These are phyloP conservation scores for Astyanax mexicanus DNA, from an alignment of 2,797 vertebrate genomes.

Conservation along the genomic window DNA sequence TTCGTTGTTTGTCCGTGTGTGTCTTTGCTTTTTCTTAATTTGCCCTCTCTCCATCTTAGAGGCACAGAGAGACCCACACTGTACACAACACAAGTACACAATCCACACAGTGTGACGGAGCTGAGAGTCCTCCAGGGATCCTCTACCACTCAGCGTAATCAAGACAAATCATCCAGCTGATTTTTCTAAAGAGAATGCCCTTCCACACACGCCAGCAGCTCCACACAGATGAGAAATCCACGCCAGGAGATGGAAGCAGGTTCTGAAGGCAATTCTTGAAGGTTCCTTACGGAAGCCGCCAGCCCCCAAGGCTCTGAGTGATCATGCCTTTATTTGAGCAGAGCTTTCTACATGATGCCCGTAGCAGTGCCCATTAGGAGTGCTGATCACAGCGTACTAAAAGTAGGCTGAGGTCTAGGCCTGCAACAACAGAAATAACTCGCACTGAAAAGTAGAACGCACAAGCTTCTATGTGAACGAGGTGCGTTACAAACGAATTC, in stretches of 20 bases:
- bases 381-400: not conserved
- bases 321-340: constrained; percentile 11
- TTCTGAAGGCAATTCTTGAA: constrained; percentile 27
- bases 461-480: not conserved
- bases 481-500: not conserved
- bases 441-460: not conserved
- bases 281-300: constrained; percentile 19
- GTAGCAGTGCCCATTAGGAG: not conserved
- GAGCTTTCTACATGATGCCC: not conserved
- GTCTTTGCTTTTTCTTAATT: constrained; percentile 23
- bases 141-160: constrained; percentile 44
- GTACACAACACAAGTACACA: constrained; percentile 9
- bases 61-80: constrained; percentile 10
- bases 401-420: not conserved
- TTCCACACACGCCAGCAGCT: constrained; percentile 30
- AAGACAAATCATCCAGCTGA: constrained; percentile 57
- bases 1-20: constrained; percentile 20
- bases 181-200: constrained; percentile 56
- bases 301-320: constrained; percentile 9
- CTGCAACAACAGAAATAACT: not conserved
- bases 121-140: constrained; percentile 35
- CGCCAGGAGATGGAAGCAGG: constrained; percentile 8
- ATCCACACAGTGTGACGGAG: constrained; percentile 9
- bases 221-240: constrained; percentile 24
- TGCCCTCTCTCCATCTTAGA: not conserved